Evolutionary conservation across 1,140 invertebrate genomes (phyloP), one percentile per base, ranked within the genome.

Genomic region (Aphaenogaster rudis): DNA sequence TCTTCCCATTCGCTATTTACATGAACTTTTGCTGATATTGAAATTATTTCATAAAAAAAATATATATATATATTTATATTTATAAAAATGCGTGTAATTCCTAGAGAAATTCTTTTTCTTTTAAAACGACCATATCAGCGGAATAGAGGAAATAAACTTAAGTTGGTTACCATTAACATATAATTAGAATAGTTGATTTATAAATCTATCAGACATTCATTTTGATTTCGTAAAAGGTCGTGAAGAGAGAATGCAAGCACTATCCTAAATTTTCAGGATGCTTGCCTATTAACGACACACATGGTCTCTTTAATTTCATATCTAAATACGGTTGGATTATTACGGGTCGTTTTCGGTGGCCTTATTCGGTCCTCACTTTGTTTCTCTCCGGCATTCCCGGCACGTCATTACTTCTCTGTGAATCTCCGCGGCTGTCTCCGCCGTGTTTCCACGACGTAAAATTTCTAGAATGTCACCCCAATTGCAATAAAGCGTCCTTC

Each of bases 401-500:
- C 59, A 64, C 69, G 80, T 84, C 80, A 84, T 84, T 84, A 84
- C 80, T 74, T 74, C 69, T 28, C 80, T 76, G 69, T 61, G 57
- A 86, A 86, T 45, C 63, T 79, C 48, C 72, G 61, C 48, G 48
- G 50, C 59, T 79, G 82, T 78, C 74, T 78, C 59, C 50, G 48
- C 17, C n/a, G 59, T 66, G 76, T 66, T 67, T 86, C 61, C 82
- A 79, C 61, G 61, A 67, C 61, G 74, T 77, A 86, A 77, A 84
- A 84, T 84, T 76, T 63, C 69, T 61, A 84, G 80, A 84, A 84
- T 84, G 80, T 84, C 80, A 76, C 69, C 80, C 80, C 80, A 86
- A 86, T 86, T 80, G 85, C 64, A 81, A 86, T 86, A 86, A 86
- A 86, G 85, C 78, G 87, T 88, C 86, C 69, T 84, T 88, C 78